These are phyloP conservation scores for Metallyticus violacea DNA, from an alignment of 2,888 invertebrate genomes.

Conservation along the genomic window DNA sequence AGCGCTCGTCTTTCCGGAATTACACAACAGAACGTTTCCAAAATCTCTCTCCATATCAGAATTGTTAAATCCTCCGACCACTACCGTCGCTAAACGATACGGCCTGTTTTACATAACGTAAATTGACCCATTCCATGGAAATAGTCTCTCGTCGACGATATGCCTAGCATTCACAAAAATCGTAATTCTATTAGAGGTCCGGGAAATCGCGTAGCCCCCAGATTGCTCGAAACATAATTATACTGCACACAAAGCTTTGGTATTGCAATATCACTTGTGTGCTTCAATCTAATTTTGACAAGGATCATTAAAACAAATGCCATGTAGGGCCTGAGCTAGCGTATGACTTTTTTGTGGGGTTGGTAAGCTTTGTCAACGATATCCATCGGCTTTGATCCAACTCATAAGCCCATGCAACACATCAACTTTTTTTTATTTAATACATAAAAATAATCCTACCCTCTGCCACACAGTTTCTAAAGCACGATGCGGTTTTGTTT, in stretches of 20 bases:
- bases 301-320: background rate
- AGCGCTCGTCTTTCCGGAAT: background rate
- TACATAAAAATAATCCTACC: background rate
- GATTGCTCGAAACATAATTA: background rate
- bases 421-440: background rate
- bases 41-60: background rate
- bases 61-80: no score
- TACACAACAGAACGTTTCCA: background rate
- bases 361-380: background rate
- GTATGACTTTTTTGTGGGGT: background rate
- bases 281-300: background rate
- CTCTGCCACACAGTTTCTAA: background rate
- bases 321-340: background rate
- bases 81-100: background rate
- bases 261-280: background rate
- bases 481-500: background rate
- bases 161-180: background rate
- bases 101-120: background rate
- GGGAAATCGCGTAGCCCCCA: background rate
- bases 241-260: background rate
- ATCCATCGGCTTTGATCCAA: background rate
- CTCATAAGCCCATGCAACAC: background rate
- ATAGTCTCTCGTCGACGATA: background rate
- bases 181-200: background rate
- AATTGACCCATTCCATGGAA: background rate